Evolutionary conservation across 2,888 invertebrate species (phyloP).

Genomic region (Athalia circularis): DNA sequence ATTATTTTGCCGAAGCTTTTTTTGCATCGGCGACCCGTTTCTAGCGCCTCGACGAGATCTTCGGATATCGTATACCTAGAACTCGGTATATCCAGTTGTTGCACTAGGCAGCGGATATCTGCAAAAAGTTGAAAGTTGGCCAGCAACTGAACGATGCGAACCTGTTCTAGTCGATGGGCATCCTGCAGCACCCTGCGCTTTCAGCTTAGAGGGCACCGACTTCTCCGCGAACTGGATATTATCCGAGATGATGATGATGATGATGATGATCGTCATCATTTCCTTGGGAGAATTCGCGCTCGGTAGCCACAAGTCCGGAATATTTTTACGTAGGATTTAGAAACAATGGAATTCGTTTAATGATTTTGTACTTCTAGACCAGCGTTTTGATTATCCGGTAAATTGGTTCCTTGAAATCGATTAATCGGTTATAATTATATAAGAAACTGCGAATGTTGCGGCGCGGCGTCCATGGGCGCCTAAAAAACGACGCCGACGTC

Average conservation of each 20-base stretch:
- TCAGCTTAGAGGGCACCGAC: constrained; percentile 15
- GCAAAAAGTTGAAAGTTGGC: constrained; percentile 58
- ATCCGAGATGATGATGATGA: no score
- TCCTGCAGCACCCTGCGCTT: constrained; percentile 18
- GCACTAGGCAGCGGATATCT: constrained; percentile 56
- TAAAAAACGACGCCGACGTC: constrained; percentile 15
- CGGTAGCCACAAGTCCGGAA: not conserved
- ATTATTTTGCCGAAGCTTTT: constrained; percentile 1
- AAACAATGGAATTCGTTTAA: not conserved
- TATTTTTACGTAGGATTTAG: not conserved
- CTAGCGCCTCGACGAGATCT: constrained; percentile 54
- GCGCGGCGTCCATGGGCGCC: constrained; percentile 9
- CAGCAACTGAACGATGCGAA: constrained; percentile 54
- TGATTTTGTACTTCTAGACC: not conserved
- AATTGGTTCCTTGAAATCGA: constrained; percentile 6
- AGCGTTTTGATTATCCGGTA: not conserved
- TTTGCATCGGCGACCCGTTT: constrained; percentile 39
- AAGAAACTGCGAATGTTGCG: constrained; percentile 11
- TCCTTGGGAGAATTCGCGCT: not conserved
- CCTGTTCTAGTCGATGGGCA: constrained; percentile 55
- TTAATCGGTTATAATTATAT: constrained; percentile 26
- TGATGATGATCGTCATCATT: not conserved
- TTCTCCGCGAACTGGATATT: constrained; percentile 20
- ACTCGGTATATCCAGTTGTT: constrained; percentile 53
- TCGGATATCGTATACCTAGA: constrained; percentile 55